phyloP scores from a whole-genome alignment of 2,797 vertebrate species.

The Chloroceryle inda region DNA sequence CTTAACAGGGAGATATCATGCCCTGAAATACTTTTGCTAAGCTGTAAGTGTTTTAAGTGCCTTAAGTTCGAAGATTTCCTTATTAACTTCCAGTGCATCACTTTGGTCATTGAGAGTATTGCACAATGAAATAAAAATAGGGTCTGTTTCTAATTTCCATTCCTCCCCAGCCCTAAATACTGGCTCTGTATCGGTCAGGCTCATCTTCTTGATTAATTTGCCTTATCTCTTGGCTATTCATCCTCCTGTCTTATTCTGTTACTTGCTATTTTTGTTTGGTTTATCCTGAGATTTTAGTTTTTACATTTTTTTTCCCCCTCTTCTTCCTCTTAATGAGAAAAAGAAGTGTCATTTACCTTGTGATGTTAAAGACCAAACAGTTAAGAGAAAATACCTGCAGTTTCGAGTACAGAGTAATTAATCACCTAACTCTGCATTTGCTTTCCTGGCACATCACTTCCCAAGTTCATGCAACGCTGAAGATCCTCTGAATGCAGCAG shows the following conservation, averaged over 20 bases:
- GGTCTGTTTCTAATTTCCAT: background rate
- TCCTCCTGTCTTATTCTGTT: background rate
- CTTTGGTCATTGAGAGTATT: background rate
- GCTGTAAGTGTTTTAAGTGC: background rate
- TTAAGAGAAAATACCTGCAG: background rate
- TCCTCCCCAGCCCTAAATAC: background rate
- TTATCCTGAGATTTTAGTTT: background rate
- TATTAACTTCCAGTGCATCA: background rate
- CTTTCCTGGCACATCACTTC: background rate
- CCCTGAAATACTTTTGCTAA: background rate
- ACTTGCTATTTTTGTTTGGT: background rate
- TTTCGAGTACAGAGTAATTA: background rate
- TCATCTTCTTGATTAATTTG: background rate
- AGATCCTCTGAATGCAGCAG: background rate
- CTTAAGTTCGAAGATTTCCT: background rate
- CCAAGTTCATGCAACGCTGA: background rate
- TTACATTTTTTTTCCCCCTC: rapidly evolving
- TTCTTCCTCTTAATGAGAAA: background rate
- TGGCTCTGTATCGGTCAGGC: background rate
- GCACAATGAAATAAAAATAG: background rate
- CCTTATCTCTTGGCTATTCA: background rate
- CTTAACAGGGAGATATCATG: background rate
- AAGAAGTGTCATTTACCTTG: background rate
- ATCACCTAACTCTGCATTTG: background rate
- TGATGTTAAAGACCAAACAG: background rate